These are phyloP conservation scores for Protobothrops mucrosquamatus DNA, from an alignment of 2,113 vertebrate genomes.

Conservation along the genomic window DNA sequence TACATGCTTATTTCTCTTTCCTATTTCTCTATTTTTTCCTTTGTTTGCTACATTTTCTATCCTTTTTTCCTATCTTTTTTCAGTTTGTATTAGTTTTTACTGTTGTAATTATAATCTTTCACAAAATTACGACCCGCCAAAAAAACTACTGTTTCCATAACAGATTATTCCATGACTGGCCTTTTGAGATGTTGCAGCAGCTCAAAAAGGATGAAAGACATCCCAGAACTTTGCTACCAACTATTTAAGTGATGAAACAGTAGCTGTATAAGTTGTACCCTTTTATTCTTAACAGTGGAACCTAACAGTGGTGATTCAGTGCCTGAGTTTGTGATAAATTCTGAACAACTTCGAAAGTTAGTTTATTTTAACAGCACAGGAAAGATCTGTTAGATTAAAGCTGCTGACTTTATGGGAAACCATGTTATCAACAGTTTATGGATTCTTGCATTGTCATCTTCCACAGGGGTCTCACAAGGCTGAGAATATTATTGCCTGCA, in stretches of 20 bases:
- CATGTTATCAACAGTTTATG: background rate
- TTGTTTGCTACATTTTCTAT: background rate
- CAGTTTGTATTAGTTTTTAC: background rate
- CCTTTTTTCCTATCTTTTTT: background rate
- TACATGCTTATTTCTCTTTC: background rate
- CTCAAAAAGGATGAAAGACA: background rate
- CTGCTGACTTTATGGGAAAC: background rate
- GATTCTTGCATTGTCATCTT: background rate
- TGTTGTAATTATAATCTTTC: background rate
- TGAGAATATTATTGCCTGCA: background rate
- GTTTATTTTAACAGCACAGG: background rate
- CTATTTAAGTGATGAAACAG: background rate
- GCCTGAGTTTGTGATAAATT: background rate
- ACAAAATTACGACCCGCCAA: background rate
- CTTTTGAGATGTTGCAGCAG: background rate
- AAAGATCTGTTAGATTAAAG: background rate
- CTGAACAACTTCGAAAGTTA: background rate
- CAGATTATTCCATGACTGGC: background rate
- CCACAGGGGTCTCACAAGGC: background rate
- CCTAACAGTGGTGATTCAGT: background rate
- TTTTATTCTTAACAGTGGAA: background rate
- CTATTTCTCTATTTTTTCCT: background rate
- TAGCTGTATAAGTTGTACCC: background rate
- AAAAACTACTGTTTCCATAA: background rate
- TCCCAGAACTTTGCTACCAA: background rate